Evolutionary conservation across 2,797 vertebrate species (phyloP).

Genomic region (Phylloscopus collybita): DNA sequence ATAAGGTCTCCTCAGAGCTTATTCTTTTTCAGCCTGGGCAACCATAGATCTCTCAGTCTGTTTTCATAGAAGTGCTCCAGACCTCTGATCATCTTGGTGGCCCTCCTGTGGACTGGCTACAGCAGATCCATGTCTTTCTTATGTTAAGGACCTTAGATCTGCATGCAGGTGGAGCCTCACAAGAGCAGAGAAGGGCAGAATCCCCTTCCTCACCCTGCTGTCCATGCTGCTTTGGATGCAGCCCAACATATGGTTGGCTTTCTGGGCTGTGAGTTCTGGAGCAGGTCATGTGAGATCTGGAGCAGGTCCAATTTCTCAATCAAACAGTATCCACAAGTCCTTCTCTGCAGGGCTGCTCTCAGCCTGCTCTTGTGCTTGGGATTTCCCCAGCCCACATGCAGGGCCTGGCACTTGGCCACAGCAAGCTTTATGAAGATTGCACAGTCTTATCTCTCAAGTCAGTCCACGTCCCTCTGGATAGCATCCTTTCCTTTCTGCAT

Average conservation of each 20-base stretch:
- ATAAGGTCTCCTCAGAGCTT: background rate
- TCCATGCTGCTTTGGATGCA: background rate
- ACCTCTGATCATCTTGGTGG: background rate
- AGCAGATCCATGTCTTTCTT: background rate
- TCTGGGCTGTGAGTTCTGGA: background rate
- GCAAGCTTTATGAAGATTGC: background rate
- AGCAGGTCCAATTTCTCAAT: rapidly evolving
- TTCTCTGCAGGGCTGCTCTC: background rate
- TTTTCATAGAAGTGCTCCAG: background rate
- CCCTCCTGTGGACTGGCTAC: background rate
- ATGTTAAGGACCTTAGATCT: background rate
- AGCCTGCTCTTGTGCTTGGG: background rate
- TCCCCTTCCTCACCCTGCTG: background rate
- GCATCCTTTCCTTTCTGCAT: background rate
- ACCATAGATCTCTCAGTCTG: background rate
- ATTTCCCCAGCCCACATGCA: background rate
- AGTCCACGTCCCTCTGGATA: background rate
- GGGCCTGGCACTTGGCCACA: background rate
- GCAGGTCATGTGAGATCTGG: background rate
- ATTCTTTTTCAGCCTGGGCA: background rate
- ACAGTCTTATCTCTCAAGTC: background rate
- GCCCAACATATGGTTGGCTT: background rate
- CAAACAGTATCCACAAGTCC: background rate
- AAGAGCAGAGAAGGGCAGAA: background rate
- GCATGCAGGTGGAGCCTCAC: background rate